Percentiles rank a stretch among this genome's conserved stretches.
Evolutionary conservation across 2,113 vertebrate genomes (phyloP).

Genomic region (Corapipo altera): DNA sequence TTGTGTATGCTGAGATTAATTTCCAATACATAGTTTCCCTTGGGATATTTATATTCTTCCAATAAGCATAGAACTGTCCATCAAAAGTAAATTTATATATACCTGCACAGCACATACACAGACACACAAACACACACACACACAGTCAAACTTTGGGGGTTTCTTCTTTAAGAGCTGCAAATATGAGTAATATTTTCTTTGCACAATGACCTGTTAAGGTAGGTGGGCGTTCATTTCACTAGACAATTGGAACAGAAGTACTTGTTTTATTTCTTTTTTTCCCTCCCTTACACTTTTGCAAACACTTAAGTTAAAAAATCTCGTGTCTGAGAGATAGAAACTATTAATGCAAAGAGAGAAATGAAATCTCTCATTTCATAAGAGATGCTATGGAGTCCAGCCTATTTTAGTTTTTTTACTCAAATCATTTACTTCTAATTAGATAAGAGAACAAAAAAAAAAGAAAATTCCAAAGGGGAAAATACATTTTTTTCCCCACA

Average conservation of each 20-base stretch:
- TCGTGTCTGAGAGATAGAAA: constrained; percentile 25
- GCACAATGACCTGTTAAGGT: constrained; percentile 55
- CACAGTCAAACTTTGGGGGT: constrained; percentile 45
- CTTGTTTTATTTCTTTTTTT: not conserved
- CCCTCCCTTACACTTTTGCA: not conserved
- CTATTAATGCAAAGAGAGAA: not conserved
- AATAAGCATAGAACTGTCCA: constrained; percentile 80
- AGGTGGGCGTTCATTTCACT: constrained; percentile 54
- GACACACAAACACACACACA: no score
- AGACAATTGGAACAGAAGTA: constrained; percentile 16
- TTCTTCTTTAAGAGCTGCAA: constrained; percentile 59
- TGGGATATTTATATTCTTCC: constrained; percentile 81
- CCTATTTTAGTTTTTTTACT: constrained; percentile 32
- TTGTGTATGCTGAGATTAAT: constrained; percentile 78
- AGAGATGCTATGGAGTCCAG: constrained; percentile 35
- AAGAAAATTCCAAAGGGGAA: constrained; percentile 54
- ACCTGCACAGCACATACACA: not conserved
- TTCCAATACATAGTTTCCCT: constrained; percentile 75
- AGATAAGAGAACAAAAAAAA: constrained; percentile 56
- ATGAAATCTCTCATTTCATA: not conserved
- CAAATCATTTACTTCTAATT: constrained; percentile 71
- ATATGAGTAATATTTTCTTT: constrained; percentile 61
- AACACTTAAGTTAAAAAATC: constrained; percentile 43
- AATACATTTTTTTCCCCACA: constrained; percentile 41
- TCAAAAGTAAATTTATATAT: constrained; percentile 76